These are phyloP conservation scores for Lordiphosa andalusiaca DNA, from an alignment of 2,888 invertebrate genomes.

Conservation along the genomic window DNA sequence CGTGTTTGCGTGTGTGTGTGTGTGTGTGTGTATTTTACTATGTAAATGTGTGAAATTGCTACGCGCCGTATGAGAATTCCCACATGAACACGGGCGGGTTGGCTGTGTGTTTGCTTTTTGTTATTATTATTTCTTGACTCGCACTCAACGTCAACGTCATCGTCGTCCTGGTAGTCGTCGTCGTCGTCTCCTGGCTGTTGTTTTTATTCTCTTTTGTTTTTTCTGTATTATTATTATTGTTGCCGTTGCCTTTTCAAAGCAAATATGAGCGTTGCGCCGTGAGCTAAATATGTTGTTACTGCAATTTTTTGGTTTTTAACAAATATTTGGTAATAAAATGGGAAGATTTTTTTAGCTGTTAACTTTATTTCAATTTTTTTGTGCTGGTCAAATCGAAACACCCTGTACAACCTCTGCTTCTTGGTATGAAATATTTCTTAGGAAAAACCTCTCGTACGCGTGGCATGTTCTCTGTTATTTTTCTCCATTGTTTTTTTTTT, in stretches of 20 bases:
- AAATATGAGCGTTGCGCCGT: constrained; percentile 66
- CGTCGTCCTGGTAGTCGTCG: constrained; percentile 28
- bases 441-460: neutral
- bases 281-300: constrained; percentile 71
- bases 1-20: constrained; percentile 24
- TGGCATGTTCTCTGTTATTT: neutral
- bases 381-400: neutral
- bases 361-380: no score
- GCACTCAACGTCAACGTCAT: constrained; percentile 54
- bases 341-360: no score
- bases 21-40: constrained; percentile 57
- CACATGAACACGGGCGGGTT: constrained; percentile 38
- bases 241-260: constrained; percentile 53
- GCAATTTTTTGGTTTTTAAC: constrained; percentile 1
- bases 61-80: constrained; percentile 69
- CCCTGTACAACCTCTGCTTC: no score
- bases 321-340: neutral
- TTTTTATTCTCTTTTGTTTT: constrained; percentile 20
- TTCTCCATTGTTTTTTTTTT: neutral
- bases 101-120: constrained; percentile 62
- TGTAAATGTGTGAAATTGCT: constrained; percentile 76
- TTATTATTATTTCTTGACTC: constrained; percentile 62
- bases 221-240: constrained; percentile 55
- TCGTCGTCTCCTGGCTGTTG: constrained; percentile 20
- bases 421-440: no score